Evolutionary conservation across 2,888 invertebrate species (phyloP), one percentile per base, ranked within the genome.

Genomic region (Nemoura dubitans): DNA sequence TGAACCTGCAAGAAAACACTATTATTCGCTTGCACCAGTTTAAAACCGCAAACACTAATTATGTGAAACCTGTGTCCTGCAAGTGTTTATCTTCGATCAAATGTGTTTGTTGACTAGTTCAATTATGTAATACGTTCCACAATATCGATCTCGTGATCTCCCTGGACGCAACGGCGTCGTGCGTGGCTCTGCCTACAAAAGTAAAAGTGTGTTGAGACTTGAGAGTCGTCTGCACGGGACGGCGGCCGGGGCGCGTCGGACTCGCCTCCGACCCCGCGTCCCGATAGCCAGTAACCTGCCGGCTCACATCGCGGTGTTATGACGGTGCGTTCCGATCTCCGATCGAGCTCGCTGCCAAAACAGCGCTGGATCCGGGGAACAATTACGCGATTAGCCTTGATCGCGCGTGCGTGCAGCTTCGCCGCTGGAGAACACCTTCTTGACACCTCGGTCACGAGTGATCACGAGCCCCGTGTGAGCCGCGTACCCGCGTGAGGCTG

Each of bases 341-440:
- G 59, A 21, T 59, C 59, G 2, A 59, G 14, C 59, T 10, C 21
- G 78, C 27, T n/a, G n/a, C 7, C 78, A 78, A 78, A 14, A n/a
- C 28, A 78, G 1, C 26, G 26, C 78, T 7, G 28, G 25, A 27
- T 7, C 27, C 10, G 10, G 28, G 86, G 84, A 86, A 43, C 86
- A 86, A 86, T 86, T 86, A 84, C 84, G 84, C 84, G 83, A 86
- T 86, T 86, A 86, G 84, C n/a, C 76, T 82, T 76, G 83, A 84
- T 76, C 43, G 86, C 16, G 83, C 29, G 59, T 43, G 59, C 43
- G 86, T 83, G 42, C 6, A 7, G 28, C 78, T 14, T 30, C 30
- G 29, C 29, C 25, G 78, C 27, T 27, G 77, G 10, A 14, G 28
- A 83, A 27, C 76, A 27, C 36, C 85, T 77, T 30, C 29, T 43